Base-by-base conservation (phyloP, 2,113 vertebrate species). In the Illadopsis cleaveri region DNA sequence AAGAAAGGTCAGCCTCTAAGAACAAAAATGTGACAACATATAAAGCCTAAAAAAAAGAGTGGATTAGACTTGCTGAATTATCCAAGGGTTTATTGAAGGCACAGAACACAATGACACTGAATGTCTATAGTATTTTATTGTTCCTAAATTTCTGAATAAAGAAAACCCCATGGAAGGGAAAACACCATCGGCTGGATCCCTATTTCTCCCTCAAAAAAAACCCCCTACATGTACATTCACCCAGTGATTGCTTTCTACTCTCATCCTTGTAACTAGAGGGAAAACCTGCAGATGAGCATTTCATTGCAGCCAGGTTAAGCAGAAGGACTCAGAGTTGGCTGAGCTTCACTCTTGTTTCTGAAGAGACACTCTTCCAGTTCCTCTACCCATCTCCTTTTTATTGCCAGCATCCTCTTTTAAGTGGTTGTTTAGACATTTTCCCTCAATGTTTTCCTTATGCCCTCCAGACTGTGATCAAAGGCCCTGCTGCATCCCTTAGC, bases 391-490 rank as follows among this genome's bases (percentile, higher is more conserved):
- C 28, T 64, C 57, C 14, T 35, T 91, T 92, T 86, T 79, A 86
- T 61, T 82, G 70, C n/a, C 70, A 79, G 48, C 28, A 94, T 79
- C 40, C 45, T 86, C 66, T 87, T 89, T 82, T n/a, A 89, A 92
- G 77, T 77, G 53, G 57, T 48, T 69, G 25, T 89, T 75, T 57
- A 72, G 44, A 78, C 82, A 79, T 27, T 60, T 94, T 82, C 80
- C 38, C 37, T 70, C 86, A 48, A 12, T 40, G 73, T 81, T 89
- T 94, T 79, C 86, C 89, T 81, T 71, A 68, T 51, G 61, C 54
- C 62, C 62, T 80, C 68, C 79, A 90, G 30, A 35, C 30, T 64
- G 45, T 9, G 85, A 96, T 54, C 92, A 88, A 91, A 97, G 75
- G 37, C 86, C 21, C 57, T 45, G 66, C 73, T 51, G 56, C 35